Percentiles rank a stretch among this genome's conserved stretches.
Evolutionary conservation across 2,888 invertebrate species (phyloP).

Genomic region (Anthophora plumipes): DNA sequence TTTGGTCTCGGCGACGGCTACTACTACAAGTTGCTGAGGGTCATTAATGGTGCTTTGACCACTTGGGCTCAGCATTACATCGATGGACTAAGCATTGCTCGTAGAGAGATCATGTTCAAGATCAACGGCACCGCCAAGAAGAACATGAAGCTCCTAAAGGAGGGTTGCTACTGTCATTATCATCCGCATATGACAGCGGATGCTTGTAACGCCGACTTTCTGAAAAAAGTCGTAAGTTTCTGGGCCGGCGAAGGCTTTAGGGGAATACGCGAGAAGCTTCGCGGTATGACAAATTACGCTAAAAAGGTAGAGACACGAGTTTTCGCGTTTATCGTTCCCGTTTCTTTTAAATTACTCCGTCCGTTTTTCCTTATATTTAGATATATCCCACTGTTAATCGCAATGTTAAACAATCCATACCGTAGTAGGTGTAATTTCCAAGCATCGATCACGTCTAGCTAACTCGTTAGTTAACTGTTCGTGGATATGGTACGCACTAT

Average conservation of each 20-base stretch:
- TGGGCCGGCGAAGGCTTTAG: constrained; percentile 69
- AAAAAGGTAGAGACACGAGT: constrained; percentile 72
- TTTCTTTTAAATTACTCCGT: background rate
- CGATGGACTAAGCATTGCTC: constrained; percentile 77
- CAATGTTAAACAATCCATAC: too few species aligned
- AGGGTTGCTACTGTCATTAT: constrained; percentile 87
- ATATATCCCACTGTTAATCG: background rate
- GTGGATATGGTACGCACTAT: too few species aligned
- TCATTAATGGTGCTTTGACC: constrained; percentile 79
- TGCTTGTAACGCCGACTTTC: constrained; percentile 94
- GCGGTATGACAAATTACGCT: constrained; percentile 70
- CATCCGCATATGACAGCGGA: constrained; percentile 95
- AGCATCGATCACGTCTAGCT: background rate
- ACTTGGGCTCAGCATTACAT: constrained; percentile 81
- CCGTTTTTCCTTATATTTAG: background rate
- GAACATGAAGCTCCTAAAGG: constrained; percentile 83
- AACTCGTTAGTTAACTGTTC: too few species aligned
- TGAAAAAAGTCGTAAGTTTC: constrained; percentile 90
- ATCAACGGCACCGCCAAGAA: constrained; percentile 82
- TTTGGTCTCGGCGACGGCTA: constrained; percentile 81
- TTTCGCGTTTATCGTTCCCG: constrained; percentile 40
- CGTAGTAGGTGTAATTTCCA: background rate
- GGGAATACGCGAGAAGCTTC: constrained; percentile 69
- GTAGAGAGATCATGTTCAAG: constrained; percentile 81
- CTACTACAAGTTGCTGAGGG: constrained; percentile 80